These are phyloP conservation scores for Laticauda laticaudata DNA, from an alignment of 2,113 vertebrate genomes.

Conservation along the genomic window DNA sequence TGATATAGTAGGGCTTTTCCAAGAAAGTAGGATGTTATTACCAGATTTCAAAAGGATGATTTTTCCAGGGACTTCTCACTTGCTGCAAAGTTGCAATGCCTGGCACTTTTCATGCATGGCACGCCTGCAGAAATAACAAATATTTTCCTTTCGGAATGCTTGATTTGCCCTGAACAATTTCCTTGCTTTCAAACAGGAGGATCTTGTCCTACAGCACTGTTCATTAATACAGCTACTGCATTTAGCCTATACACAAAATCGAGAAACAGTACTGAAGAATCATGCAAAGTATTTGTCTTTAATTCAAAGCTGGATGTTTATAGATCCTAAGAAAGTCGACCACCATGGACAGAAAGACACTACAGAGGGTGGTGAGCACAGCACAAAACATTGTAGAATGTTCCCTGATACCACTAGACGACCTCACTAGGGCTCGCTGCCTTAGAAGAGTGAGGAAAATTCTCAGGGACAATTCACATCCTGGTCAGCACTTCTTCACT, in stretches of 20 bases:
- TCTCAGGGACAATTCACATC: too few relatives aligned
- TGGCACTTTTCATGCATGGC: not conserved
- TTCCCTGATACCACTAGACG: too few relatives aligned
- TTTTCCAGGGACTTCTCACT: not conserved
- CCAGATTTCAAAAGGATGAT: not conserved
- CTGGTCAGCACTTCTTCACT: too few relatives aligned
- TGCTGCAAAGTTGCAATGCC: not conserved
- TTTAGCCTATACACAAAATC: not conserved
- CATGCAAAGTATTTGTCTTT: not conserved
- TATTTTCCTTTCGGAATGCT: not conserved
- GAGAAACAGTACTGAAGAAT: not conserved
- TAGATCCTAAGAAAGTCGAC: not conserved
- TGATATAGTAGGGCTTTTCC: not conserved
- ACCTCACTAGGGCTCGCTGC: too few relatives aligned
- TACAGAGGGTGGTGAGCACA: too few relatives aligned
- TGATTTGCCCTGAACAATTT: not conserved
- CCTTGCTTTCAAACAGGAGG: constrained; percentile 20
- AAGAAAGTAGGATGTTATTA: not conserved
- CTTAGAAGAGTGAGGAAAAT: too few relatives aligned
- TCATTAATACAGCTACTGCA: constrained; percentile 24
- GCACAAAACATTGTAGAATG: too few relatives aligned
- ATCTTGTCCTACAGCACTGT: not conserved
- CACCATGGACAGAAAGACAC: too few relatives aligned
- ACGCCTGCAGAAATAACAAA: not conserved
- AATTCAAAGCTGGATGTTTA: too few relatives aligned